Evolutionary conservation across 2,113 vertebrate genomes (phyloP), one percentile per base, ranked within the genome.

Genomic region (Herpailurus yagouaroundi): DNA sequence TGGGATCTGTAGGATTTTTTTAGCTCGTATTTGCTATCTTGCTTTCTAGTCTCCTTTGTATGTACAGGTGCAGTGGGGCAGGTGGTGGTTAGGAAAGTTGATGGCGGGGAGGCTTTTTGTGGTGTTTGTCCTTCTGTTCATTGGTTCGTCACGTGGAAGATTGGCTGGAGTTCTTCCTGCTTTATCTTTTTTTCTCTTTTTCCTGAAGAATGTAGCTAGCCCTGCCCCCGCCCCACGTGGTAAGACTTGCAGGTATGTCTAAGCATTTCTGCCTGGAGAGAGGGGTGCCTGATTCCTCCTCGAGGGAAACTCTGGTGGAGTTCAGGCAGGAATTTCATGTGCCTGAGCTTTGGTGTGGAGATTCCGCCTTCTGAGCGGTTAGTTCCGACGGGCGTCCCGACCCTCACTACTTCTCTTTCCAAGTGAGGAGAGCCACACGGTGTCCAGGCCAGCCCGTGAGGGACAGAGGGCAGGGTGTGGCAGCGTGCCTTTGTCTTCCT

Each of bases 151-250:
- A 63, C 15, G 1, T 41, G 69, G 55, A 4, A 73, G 5, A 27
- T 38, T 82, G 60, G n/a, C 81, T 68, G 52, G 60, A 57, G 7
- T 89, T 86, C 80, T 27, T 87, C 64, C 55, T 45, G 73, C n/a
- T 66, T 19, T 41, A 6, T 36, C 60, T 52, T 69, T 18, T 52
- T 23, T 48, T 36, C 57, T 31, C 14, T 36, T 60, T 84, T 63
- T 29, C 36, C 45, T 92, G 4, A 38, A 55, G 25, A 88, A 16
- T 23, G 1, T n/a, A 33, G 29, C 63, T 52, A 52, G 23, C 12
- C n/a, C 12, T 33, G 6, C 6, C 19, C 13, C 14, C 1, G 6
- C 5, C 0, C 15, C 7, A 31, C 7, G 60, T 0, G 0, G 81
- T 73, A 74, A 52, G 86, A 38, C 80, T 74, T 23, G 15, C 0